phyloP scores from a whole-genome alignment of 2,797 vertebrate genomes.

The Acipenser transmontanus region DNA sequence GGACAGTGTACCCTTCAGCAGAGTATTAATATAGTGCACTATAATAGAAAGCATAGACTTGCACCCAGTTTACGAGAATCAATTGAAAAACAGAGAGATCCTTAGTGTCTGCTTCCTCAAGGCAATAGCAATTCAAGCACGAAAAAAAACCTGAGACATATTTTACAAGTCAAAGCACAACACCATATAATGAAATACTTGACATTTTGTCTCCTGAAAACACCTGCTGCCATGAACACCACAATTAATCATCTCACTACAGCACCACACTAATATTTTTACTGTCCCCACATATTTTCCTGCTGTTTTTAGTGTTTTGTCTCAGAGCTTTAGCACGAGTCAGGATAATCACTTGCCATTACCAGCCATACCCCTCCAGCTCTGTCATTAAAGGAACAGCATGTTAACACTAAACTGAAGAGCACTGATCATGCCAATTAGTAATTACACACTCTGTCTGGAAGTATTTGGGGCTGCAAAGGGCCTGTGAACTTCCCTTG shows the following conservation, averaged over 20 bases:
- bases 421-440: background rate
- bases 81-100: constrained; percentile 32
- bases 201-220: constrained; percentile 15
- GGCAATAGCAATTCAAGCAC: constrained; percentile 8
- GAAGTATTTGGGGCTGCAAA: too few relatives aligned
- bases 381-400: background rate
- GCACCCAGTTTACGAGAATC: too few relatives aligned
- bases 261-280: background rate
- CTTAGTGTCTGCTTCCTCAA: constrained; percentile 25
- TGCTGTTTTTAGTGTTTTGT: background rate
- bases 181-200: constrained; percentile 15
- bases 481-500: too few relatives aligned
- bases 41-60: too few relatives aligned
- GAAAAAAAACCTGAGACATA: constrained; percentile 8
- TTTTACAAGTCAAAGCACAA: constrained; percentile 28
- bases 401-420: background rate
- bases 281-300: background rate
- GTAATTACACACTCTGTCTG: background rate
- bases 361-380: background rate
- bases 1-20: too few relatives aligned
- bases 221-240: constrained; percentile 20
- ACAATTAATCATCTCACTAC: constrained; percentile 16
- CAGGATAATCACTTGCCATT: background rate
- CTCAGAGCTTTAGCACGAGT: background rate
- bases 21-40: too few relatives aligned